Conservation (phyloP, 2,888 invertebrate genomes). For the Pseudanteris insignis region DNA sequence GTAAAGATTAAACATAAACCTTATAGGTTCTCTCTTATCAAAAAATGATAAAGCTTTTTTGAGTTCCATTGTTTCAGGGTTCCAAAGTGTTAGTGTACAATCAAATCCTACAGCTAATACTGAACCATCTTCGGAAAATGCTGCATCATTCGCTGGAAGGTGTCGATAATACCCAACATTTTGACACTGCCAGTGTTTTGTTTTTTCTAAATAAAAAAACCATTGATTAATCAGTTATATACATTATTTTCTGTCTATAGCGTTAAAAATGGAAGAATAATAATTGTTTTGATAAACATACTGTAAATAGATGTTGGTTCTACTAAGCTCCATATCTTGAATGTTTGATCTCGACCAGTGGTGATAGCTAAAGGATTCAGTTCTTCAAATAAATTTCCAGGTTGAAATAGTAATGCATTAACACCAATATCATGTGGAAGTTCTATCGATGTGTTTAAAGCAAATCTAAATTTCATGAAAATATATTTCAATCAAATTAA, state of each 20-base stretch:
- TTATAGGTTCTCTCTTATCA: conserved; percentile 62
- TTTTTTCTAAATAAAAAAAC: conserved; percentile 64
- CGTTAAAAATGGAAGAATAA: no score
- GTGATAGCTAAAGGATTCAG: conserved; percentile 72
- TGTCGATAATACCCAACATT: conserved; percentile 73
- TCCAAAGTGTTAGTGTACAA: conserved; percentile 76
- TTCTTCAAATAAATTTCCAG: conserved; percentile 59
- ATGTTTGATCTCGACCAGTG: conserved; percentile 74
- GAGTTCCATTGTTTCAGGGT: conserved; percentile 70
- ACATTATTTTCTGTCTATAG: no score
- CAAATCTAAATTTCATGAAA: conserved; percentile 72
- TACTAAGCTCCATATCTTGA: conserved; percentile 76
- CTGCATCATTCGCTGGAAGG: conserved; percentile 69
- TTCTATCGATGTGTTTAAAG: conserved; percentile 78
- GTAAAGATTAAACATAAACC: conserved; percentile 56
- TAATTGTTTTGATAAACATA: no score
- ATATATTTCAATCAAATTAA: background rate
- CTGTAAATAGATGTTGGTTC: conserved; percentile 70
- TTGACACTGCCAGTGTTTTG: conserved; percentile 74
- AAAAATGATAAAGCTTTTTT: conserved; percentile 70
- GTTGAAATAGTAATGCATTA: conserved; percentile 72
- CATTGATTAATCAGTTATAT: no score
- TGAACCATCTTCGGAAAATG: conserved; percentile 81
- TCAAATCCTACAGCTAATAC: conserved; percentile 77
- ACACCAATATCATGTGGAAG: conserved; percentile 75